phyloP scores from a whole-genome alignment of 2,888 invertebrate genomes.

The Ophion ventricosus region DNA sequence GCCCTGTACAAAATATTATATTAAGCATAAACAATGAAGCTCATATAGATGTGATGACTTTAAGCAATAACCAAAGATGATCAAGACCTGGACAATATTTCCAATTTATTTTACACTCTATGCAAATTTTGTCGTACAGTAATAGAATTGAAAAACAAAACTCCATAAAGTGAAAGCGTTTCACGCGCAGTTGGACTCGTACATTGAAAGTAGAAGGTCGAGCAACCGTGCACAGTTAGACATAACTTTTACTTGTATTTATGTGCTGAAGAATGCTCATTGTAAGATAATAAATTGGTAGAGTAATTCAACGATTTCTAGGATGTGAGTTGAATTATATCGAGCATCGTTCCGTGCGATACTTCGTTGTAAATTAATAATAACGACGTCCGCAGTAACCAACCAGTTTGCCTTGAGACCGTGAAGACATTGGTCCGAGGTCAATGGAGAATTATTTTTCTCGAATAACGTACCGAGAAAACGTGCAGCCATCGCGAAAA shows the following conservation, averaged over 20 bases:
- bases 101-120: neutral
- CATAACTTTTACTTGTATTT: conserved; percentile 10
- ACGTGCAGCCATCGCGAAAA: neutral
- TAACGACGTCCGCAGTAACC: neutral
- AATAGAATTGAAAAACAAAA: neutral
- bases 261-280: neutral
- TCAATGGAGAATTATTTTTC: neutral
- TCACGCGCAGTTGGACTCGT: conserved; percentile 14
- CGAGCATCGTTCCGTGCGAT: neutral
- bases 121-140: neutral
- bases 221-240: neutral
- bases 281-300: neutral
- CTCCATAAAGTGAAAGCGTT: conserved; percentile 50
- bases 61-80: neutral
- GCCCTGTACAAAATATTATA: too few species aligned
- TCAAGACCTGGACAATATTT: neutral
- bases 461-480: neutral
- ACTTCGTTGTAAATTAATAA: neutral
- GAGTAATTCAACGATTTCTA: neutral
- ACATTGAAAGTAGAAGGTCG: conserved; percentile 8
- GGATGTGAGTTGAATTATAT: neutral
- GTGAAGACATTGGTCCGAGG: conserved; percentile 44
- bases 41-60: too few species aligned
- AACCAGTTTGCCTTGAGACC: conserved; percentile 51
- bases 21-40: too few species aligned